Evolutionary conservation across 2,113 vertebrate genomes (phyloP), one percentile per base, ranked within the genome.

Genomic region (Nycticorax nycticorax): DNA sequence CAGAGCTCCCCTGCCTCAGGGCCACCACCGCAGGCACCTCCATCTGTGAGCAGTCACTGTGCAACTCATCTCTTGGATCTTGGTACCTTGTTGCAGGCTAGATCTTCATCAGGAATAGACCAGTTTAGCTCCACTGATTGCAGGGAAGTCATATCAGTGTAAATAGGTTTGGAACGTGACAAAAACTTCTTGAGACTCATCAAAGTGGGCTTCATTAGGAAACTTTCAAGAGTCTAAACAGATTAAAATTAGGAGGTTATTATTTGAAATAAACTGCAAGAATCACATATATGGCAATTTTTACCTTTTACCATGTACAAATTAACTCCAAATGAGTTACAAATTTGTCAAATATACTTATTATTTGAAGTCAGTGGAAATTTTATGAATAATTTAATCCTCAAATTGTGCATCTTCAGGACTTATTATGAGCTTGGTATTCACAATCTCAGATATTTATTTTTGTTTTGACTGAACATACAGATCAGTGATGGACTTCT

Each of bases 401-500:
- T 88, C 78, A 91, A 84, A 94, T 68, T 89, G 73, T 94, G 45
- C 77, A 75, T 87, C 68, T 92, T 50, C 56, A 73, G 83, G 60
- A 81, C 86, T 78, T 92, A 79, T 48, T 87, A 92, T 73, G 73
- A 94, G 82, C 76, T 87, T 92, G 45, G 64, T 92, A 94, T 89
- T 95, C 73, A 56, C 39, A 89, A 77, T 41, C 88, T 85, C 30
- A 32, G 62, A 93, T 95, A 91, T 96, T 96, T 96, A 87, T 91
- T 94, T 96, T 95, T 95, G 94, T 96, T 95, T 97, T 94, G 91
- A 91, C 88, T 95, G 92, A 96, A 92, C 76, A 76, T 76, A 87
- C 84, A 94, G 80, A 94, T 96, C 96, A 78, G 92, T 97, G 96
- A 95, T 92, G 94, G 91, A 97, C 96, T 96, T 94, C 92, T 94